phyloP scores from a whole-genome alignment of 2,113 vertebrate genomes.

The Brachyhypopomus occidentalis region DNA sequence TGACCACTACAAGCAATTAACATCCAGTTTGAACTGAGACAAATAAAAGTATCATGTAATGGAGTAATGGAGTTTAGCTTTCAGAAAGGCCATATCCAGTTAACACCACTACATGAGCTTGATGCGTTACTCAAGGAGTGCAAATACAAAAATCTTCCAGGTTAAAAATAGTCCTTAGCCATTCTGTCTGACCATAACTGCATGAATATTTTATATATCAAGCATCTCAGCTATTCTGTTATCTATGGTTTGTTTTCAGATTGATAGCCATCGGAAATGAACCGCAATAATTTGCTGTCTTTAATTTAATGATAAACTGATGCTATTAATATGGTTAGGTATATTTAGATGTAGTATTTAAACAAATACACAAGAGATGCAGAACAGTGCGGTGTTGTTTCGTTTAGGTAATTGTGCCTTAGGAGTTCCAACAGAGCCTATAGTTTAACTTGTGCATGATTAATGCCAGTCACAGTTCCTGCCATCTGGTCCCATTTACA shows the following conservation, averaged over 20 bases:
- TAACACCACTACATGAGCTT: too few species aligned
- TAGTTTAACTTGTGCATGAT: neutral
- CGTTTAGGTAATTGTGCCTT: neutral
- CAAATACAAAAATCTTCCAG: too few species aligned
- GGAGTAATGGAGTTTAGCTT: too few species aligned
- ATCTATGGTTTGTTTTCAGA: neutral
- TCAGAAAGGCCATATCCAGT: too few species aligned
- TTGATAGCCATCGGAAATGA: neutral
- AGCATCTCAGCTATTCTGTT: neutral
- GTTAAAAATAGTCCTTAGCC: too few species aligned
- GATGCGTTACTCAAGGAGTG: too few species aligned
- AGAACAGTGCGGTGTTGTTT: neutral
- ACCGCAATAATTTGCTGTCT: neutral
- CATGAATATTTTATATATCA: neutral
- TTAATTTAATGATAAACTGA: neutral
- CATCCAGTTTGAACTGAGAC: too few species aligned
- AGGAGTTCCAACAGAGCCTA: neutral
- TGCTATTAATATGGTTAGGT: neutral
- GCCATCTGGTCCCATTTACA: slow-evolving; percentile 18
- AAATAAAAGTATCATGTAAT: too few species aligned
- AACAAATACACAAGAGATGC: neutral
- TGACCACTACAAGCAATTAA: too few species aligned
- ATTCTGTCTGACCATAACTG: too few species aligned
- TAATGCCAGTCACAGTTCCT: slow-evolving; percentile 9
- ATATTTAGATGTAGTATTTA: neutral